Conservation (phyloP, 2,113 vertebrate genomes). For the Channa argus region DNA sequence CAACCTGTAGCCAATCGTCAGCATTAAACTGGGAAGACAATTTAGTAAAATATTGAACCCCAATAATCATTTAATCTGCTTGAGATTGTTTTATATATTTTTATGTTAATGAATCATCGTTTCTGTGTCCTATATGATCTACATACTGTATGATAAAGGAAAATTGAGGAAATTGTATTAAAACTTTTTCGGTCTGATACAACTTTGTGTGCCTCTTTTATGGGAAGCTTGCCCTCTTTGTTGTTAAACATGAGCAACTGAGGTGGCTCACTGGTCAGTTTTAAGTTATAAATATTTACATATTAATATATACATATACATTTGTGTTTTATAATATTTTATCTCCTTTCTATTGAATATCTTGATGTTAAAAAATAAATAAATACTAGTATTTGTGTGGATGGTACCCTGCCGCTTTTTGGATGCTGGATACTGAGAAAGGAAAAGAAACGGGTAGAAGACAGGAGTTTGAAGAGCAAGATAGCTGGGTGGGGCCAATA, state of each 20-base stretch:
- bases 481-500: constrained; percentile 60
- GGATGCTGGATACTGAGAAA: constrained; percentile 26
- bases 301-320: too few relatives aligned
- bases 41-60: constrained; percentile 6
- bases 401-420: constrained; percentile 6
- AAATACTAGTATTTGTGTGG: background rate
- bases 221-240: background rate
- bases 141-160: constrained; percentile 43
- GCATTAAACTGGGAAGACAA: background rate
- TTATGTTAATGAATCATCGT: constrained; percentile 33
- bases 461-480: constrained; percentile 33
- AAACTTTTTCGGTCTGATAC: constrained; percentile 65
- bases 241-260: background rate
- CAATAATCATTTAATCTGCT: constrained; percentile 23
- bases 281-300: background rate
- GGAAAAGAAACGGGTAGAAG: constrained; percentile 48
- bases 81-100: constrained; percentile 34
- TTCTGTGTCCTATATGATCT: constrained; percentile 46
- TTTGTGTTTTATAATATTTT: too few relatives aligned
- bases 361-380: too few relatives aligned
- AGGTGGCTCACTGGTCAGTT: too few relatives aligned
- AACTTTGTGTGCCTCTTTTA: constrained; percentile 14
- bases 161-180: constrained; percentile 69
- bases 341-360: too few relatives aligned
- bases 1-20: background rate